Percentiles rank a stretch among this genome's conserved stretches.
phyloP scores from a whole-genome alignment of 2,888 invertebrate species.

The Pollenia angustigena region DNA sequence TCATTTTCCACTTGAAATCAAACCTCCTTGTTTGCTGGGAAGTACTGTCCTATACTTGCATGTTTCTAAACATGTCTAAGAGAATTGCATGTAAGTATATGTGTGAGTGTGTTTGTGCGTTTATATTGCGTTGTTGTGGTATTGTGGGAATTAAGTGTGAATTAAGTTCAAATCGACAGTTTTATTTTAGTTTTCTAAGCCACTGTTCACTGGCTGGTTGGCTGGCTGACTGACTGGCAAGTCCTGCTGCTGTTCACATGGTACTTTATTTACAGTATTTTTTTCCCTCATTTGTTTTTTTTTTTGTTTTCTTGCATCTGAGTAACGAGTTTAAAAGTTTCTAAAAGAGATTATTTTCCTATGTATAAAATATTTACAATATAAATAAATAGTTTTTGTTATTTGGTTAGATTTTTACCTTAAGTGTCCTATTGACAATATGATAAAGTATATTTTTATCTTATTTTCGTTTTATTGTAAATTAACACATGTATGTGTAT shows the following conservation, averaged over 20 bases:
- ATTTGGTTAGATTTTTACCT: conserved; percentile 61
- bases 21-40: background rate
- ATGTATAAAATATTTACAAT: background rate
- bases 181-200: conserved; percentile 65
- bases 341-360: conserved; percentile 13
- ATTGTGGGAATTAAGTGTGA: conserved; percentile 73
- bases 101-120: background rate
- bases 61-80: background rate
- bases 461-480: background rate
- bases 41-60: background rate
- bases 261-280: conserved; percentile 24
- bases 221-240: conserved; percentile 30
- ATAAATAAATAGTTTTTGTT: conserved; percentile 42
- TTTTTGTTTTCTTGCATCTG: conserved; percentile 12
- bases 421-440: conserved; percentile 69
- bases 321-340: conserved; percentile 28
- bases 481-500: background rate
- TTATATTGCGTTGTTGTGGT: conserved; percentile 37
- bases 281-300: background rate
- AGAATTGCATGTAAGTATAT: background rate
- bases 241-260: conserved; percentile 54
- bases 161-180: conserved; percentile 73
- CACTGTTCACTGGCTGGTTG: conserved; percentile 21
- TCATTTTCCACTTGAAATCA: too few relatives aligned
- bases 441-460: conserved; percentile 47